These are phyloP conservation scores for Hoplias malabaricus DNA, from an alignment of 2,113 vertebrate genomes.

Conservation along the genomic window DNA sequence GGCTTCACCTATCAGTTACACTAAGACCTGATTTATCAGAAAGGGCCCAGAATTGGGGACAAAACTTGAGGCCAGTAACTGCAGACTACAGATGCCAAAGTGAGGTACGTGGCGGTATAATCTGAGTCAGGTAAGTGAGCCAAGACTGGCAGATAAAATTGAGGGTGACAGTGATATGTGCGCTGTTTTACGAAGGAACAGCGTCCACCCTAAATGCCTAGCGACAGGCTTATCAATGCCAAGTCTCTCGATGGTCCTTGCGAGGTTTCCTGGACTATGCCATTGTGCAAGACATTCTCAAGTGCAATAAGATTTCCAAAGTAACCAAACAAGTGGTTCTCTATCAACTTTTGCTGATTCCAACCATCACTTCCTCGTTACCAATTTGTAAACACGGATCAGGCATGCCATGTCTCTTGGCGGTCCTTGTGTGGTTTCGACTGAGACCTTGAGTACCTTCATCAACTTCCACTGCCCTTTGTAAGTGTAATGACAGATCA, in stretches of 20 bases:
- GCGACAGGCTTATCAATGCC: conserved; percentile 8
- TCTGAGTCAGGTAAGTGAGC: conserved; percentile 23
- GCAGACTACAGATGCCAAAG: conserved; percentile 4
- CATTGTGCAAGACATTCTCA: no score
- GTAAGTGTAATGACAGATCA: no score
- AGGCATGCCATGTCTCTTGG: no score
- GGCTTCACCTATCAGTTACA: background rate
- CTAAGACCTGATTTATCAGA: background rate
- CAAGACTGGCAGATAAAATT: conserved; percentile 27
- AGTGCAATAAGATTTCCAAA: no score
- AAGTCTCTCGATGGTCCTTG: conserved; percentile 7
- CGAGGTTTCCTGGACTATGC: no score
- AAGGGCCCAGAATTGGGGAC: background rate
- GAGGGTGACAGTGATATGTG: conserved; percentile 42
- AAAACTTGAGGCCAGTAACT: background rate
- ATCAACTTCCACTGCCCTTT: no score
- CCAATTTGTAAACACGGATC: no score
- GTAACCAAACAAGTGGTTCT: no score
- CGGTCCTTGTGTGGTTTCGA: no score
- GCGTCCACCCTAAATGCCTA: conserved; percentile 26
- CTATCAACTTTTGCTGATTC: no score
- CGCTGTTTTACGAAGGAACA: background rate
- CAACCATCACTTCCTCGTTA: no score
- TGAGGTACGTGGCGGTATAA: conserved; percentile 8
- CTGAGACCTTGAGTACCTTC: no score